Evolutionary conservation across 2,888 invertebrate species (phyloP).

Genomic region (Strigamia maritima): DNA sequence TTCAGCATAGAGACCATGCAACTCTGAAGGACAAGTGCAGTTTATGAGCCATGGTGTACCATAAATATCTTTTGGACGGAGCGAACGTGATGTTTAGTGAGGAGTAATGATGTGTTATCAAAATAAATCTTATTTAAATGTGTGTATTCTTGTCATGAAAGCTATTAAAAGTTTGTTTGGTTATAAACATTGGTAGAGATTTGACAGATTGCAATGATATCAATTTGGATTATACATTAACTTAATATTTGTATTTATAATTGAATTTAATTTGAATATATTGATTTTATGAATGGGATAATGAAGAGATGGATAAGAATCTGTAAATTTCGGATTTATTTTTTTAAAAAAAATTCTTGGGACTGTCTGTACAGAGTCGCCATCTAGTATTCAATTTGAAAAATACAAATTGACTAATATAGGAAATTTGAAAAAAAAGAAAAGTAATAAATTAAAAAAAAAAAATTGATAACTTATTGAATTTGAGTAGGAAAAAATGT

Average conservation of each 20-base stretch:
- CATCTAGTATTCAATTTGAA: conserved; percentile 6
- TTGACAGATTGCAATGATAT: not conserved
- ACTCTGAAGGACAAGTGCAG: not conserved
- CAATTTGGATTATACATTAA: not conserved
- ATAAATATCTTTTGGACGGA: not conserved
- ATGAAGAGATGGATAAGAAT: too few relatives aligned
- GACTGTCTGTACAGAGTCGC: conserved; percentile 2
- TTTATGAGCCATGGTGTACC: not conserved
- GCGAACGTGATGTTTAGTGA: not conserved
- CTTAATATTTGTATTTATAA: too few relatives aligned
- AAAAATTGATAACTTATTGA: not conserved
- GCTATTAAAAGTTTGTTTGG: not conserved
- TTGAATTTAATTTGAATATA: too few relatives aligned
- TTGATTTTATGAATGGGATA: too few relatives aligned
- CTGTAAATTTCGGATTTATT: too few relatives aligned
- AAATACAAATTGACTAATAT: conserved; percentile 2
- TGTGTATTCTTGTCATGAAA: not conserved
- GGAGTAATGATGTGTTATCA: not conserved
- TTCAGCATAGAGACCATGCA: not conserved
- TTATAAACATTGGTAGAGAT: not conserved
- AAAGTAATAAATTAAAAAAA: not conserved
- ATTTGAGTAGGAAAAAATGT: conserved; percentile 24
- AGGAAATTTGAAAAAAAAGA: not conserved
- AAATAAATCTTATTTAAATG: not conserved
- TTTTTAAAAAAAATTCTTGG: not conserved